Evolutionary conservation across 2,888 invertebrate species (phyloP), one percentile per base, ranked within the genome.

Genomic region (Andrena praecox): DNA sequence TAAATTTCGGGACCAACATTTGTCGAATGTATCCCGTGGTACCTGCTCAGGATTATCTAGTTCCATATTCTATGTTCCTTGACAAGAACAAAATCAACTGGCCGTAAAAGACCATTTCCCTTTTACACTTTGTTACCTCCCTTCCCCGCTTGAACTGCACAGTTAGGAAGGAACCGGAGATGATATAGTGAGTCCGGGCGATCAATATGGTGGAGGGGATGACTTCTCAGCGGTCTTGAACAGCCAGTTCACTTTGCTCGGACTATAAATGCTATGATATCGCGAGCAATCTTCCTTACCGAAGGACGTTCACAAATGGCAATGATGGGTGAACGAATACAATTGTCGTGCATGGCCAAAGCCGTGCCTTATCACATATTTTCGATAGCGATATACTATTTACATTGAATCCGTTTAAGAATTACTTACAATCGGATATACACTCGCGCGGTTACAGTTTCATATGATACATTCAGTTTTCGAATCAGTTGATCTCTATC

Each of bases 321-420:
- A 87, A 88, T 85, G 87, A 86, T 89, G 91, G 89, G 89, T 89
- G 89, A 93, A 92, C 89, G 81, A 92, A 93, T 90, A 89, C 81
- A 90, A 84, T 82, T 82, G 88, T 90, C 64, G 92, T 92, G 93
- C 93, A 92, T 92, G 92, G 93, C 91, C 87, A 89, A 92, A 91
- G 91, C 93, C 93, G 90, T 93, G 93, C 92, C 90, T 87, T 92
- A 93, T 93, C 93, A 93, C 93, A 93, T 91, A 90, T 90, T 88
- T 89, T 77, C 82, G 66, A 90, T 84, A 84, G 85, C 84, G 71
- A 75, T 81, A 87, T 79, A 77, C 42, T 91, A 92, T 92, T 87
- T 92, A 89, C 88, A 89, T 85, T 71, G 77, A 90, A 80, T 82
- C 75, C 73, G 79, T 85, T 85, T 74, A 83, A 87, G 84, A 77